A percentile compares a stretch with the other conserved stretches of the same genome.
Conservation (phyloP, 2,888 invertebrate species). For the Trichopoda pennipes region DNA sequence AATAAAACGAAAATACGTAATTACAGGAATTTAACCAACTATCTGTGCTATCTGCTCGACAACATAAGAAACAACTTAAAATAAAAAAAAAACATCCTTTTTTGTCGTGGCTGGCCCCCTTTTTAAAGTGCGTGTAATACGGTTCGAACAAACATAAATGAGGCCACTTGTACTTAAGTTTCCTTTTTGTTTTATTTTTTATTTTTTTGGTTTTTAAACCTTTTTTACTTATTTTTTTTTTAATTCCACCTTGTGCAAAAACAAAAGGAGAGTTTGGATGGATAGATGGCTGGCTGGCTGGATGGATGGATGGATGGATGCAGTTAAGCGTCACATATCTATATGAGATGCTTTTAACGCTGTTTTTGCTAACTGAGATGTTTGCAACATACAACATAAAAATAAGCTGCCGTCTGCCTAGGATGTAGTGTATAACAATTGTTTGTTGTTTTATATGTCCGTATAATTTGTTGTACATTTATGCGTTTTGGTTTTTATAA, state of each 20-base stretch:
- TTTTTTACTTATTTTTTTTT: background rate
- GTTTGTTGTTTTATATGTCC: background rate
- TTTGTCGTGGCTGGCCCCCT: conserved; percentile 34
- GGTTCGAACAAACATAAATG: conserved; percentile 58
- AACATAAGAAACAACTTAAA: conserved; percentile 65
- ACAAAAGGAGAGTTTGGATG: conserved; percentile 35
- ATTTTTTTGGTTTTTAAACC: background rate
- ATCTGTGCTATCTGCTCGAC: conserved; percentile 62
- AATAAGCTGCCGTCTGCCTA: background rate
- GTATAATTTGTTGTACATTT: conserved; percentile 27
- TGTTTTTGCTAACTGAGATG: background rate
- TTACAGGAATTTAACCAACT: conserved; percentile 69
- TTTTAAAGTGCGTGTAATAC: conserved; percentile 66
- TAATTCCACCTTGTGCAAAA: conserved; percentile 43
- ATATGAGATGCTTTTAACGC: conserved; percentile 20
- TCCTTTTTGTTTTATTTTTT: conserved; percentile 3
- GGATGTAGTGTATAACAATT: conserved; percentile 3
- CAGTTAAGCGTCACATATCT: background rate
- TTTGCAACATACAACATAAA: background rate
- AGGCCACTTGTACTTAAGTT: conserved; percentile 62
- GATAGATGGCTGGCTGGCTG: too few relatives aligned
- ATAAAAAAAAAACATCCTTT: conserved; percentile 36
- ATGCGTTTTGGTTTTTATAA: conserved; percentile 44
- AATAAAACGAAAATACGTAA: conserved; percentile 65
- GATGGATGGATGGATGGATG: background rate